Evolutionary conservation across 2,797 vertebrate genomes (phyloP).

Genomic region (Avahi laniger): DNA sequence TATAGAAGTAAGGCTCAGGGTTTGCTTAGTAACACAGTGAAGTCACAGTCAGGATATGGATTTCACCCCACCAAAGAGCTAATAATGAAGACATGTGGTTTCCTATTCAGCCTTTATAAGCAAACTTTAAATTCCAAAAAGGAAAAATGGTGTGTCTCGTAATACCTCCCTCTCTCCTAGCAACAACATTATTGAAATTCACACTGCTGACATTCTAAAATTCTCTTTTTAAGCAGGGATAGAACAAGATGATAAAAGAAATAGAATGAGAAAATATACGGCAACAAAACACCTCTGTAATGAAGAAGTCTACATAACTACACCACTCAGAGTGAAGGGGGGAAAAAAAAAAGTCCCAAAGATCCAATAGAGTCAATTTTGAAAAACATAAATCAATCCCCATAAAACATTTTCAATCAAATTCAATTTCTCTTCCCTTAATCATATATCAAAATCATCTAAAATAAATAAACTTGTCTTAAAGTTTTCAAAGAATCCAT

Average conservation of each 20-base stretch:
- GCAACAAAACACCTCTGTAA: neutral
- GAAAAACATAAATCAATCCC: neutral
- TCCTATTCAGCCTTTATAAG: neutral
- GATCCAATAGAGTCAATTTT: neutral
- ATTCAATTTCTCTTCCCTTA: conserved; percentile 23
- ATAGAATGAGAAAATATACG: neutral
- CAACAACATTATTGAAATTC: neutral
- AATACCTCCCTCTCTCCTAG: neutral
- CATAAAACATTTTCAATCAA: neutral
- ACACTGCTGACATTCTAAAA: neutral
- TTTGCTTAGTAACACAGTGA: neutral
- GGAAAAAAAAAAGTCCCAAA: neutral
- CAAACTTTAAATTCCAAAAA: neutral
- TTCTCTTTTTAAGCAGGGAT: neutral
- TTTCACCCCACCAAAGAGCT: neutral
- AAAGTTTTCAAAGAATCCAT: neutral
- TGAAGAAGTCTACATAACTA: neutral
- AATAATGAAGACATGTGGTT: neutral
- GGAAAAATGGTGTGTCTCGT: neutral
- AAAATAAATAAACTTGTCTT: conserved; percentile 16
- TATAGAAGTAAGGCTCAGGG: neutral
- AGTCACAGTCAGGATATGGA: neutral
- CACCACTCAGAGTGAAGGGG: neutral
- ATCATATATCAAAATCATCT: conserved; percentile 7
- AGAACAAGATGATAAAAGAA: neutral